phyloP scores from a whole-genome alignment of 2,113 vertebrate species.

The Cebidichthys violaceus region DNA sequence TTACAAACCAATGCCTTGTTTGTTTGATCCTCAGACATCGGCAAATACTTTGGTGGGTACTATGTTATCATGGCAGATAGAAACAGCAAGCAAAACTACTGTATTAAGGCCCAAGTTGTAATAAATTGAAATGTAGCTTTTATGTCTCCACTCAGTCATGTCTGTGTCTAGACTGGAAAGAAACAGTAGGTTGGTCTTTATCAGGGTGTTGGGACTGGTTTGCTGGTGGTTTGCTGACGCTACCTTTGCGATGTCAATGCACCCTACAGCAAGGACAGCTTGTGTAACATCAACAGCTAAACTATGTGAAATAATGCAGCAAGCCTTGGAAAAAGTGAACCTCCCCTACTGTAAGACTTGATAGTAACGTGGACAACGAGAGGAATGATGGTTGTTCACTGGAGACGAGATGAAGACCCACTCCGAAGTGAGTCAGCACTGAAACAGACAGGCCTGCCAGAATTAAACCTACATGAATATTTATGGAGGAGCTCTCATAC shows the following conservation, averaged over 20 bases:
- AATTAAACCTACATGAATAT: constrained; percentile 51
- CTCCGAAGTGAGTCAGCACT: constrained; percentile 48
- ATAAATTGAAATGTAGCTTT: not conserved
- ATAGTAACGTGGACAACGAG: constrained; percentile 11
- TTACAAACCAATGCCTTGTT: not conserved
- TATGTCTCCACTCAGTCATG: not conserved
- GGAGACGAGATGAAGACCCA: constrained; percentile 27
- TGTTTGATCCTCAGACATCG: not conserved
- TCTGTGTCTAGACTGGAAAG: not conserved
- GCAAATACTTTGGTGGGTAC: not conserved
- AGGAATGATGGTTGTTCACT: constrained; percentile 34
- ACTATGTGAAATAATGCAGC: not conserved
- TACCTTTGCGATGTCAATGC: not conserved
- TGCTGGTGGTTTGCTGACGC: too few relatives aligned
- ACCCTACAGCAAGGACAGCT: constrained; percentile 4
- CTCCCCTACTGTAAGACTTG: constrained; percentile 2
- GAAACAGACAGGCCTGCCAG: constrained; percentile 11
- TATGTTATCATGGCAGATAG: not conserved
- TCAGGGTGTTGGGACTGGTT: constrained; percentile 23
- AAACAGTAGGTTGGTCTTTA: constrained; percentile 8
- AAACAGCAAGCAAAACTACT: not conserved
- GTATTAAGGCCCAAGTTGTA: not conserved
- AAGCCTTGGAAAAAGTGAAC: constrained; percentile 2
- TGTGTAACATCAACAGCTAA: not conserved
- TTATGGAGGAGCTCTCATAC: constrained; percentile 20